A percentile compares a stretch with the other conserved stretches of the same genome.
phyloP scores from a whole-genome alignment of 2,113 vertebrate genomes.

The Anguilla japonica region DNA sequence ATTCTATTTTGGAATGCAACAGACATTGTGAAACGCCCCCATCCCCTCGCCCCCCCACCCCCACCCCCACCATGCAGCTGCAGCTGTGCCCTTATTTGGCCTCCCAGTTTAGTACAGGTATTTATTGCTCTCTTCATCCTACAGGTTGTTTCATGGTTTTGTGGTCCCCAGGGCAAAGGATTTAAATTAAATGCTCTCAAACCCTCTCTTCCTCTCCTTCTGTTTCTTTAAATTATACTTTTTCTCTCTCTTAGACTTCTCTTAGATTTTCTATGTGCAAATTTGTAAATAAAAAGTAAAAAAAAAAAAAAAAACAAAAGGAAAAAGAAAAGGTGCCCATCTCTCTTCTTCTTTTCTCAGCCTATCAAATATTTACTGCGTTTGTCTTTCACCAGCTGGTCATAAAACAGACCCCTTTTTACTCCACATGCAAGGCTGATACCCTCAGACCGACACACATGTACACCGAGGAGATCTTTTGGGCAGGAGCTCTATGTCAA shows the following conservation, averaged over 20 bases:
- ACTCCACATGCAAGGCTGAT: conserved; percentile 61
- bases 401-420: conserved; percentile 63
- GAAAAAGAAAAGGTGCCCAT: conserved; percentile 66
- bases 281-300: conserved; percentile 48
- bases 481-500: conserved; percentile 63
- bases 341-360: conserved; percentile 39
- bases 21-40: conserved; percentile 66
- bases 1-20: conserved; percentile 72
- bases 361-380: conserved; percentile 53
- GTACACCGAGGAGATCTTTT: conserved; percentile 57
- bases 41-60: conserved; percentile 17
- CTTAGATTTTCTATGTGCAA: conserved; percentile 71
- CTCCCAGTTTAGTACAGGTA: conserved; percentile 67
- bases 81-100: conserved; percentile 66
- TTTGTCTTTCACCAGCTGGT: conserved; percentile 55
- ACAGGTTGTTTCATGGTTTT: conserved; percentile 65
- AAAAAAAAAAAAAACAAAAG: neutral
- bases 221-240: conserved; percentile 63
- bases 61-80: conserved; percentile 55
- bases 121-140: conserved; percentile 73
- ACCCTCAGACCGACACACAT: conserved; percentile 62
- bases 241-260: conserved; percentile 62
- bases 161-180: conserved; percentile 65
- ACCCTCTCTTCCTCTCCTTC: conserved; percentile 46
- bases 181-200: conserved; percentile 62